Percentiles rank a stretch among this genome's conserved stretches.
Evolutionary conservation across 2,888 invertebrate genomes (phyloP).

Genomic region (Mimumesa dahlbomi): DNA sequence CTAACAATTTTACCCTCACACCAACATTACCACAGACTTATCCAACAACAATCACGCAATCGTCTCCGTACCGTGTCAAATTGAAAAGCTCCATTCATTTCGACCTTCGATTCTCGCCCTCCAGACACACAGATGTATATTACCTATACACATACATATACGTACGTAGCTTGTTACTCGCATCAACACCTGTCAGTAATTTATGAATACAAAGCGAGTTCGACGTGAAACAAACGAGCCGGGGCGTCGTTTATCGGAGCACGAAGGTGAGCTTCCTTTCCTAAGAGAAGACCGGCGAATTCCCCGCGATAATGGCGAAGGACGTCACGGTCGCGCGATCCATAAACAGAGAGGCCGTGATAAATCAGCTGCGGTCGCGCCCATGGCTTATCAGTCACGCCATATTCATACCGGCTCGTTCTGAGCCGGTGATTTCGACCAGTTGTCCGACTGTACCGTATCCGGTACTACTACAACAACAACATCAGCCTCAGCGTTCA

Average conservation of each 20-base stretch:
- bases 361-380: constrained; percentile 60
- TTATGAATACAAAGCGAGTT: neutral
- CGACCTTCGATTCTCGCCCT: neutral
- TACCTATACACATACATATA: too few relatives aligned
- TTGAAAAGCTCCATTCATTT: too few relatives aligned
- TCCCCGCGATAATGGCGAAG: constrained; percentile 49
- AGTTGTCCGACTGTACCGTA: constrained; percentile 24
- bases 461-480: constrained; percentile 23
- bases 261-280: constrained; percentile 6
- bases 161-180: neutral
- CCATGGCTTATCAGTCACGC: constrained; percentile 67
- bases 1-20: neutral
- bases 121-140: too few relatives aligned
- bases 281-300: constrained; percentile 5
- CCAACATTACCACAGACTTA: too few relatives aligned
- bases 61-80: neutral
- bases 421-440: constrained; percentile 50
- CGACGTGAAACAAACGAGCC: constrained; percentile 1
- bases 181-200: neutral
- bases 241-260: neutral
- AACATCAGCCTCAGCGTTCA: constrained; percentile 1
- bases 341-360: constrained; percentile 50
- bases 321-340: constrained; percentile 44
- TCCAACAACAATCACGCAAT: too few relatives aligned
- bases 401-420: constrained; percentile 59